Evolutionary conservation across 30 jellyfish, hydroid and myxozoan genomes (phyloP).

Genomic region (Aurelia coerulea): DNA sequence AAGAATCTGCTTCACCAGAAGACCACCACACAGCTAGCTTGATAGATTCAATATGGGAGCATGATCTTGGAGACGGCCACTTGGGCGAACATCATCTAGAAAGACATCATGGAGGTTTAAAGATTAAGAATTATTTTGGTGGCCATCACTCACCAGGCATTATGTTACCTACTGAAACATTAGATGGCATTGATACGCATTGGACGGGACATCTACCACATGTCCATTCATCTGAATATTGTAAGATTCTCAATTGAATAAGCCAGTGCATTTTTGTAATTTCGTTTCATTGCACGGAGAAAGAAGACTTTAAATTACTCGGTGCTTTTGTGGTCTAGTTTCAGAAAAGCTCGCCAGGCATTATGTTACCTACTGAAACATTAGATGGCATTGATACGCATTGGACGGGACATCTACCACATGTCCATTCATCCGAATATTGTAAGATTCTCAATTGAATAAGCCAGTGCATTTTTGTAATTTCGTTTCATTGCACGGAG

Average conservation of each 20-base stretch:
- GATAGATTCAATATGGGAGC: slow-evolving; percentile 89
- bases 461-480: too few relatives aligned
- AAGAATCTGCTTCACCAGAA: slow-evolving; percentile 67
- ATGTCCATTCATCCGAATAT: slow-evolving; percentile 50
- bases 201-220: slow-evolving; percentile 83
- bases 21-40: slow-evolving; percentile 79
- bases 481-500: too few relatives aligned
- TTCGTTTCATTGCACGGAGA: too few relatives aligned
- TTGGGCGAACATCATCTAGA: slow-evolving; percentile 76
- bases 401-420: slow-evolving; percentile 83
- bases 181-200: slow-evolving; percentile 94
- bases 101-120: slow-evolving; percentile 57
- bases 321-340: too few relatives aligned
- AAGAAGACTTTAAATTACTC: too few relatives aligned
- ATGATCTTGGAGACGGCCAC: slow-evolving; percentile 80
- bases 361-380: slow-evolving; percentile 94
- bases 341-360: slow-evolving; percentile 39
- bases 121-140: slow-evolving; percentile 68
- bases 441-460: slow-evolving; percentile 36
- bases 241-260: slow-evolving; percentile 34
- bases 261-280: too few relatives aligned
- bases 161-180: slow-evolving; percentile 92
- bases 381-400: slow-evolving; percentile 94
- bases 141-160: slow-evolving; percentile 80
- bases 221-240: slow-evolving; percentile 50